Conservation (phyloP, 2,113 vertebrate genomes). For the Myotis davidii region DNA sequence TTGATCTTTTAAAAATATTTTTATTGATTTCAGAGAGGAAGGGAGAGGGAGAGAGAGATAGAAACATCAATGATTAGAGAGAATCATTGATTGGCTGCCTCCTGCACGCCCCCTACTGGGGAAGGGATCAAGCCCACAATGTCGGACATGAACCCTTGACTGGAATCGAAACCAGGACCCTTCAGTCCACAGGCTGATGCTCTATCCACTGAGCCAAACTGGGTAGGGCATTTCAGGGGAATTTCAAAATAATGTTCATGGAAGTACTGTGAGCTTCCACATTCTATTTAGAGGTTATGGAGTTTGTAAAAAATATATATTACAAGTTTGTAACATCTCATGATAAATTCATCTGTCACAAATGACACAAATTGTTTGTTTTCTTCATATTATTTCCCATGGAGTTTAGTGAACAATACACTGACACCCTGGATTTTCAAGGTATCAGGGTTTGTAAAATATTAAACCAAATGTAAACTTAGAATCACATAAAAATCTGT, state of each 20-base stretch:
- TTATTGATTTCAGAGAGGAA: too few relatives aligned
- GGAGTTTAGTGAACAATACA: not conserved
- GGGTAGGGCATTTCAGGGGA: not conserved
- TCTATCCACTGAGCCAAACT: too few relatives aligned
- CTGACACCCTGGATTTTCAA: not conserved
- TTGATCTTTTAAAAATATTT: not conserved
- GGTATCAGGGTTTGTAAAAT: not conserved
- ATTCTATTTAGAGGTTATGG: not conserved
- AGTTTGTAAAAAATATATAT: not conserved
- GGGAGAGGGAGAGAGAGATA: too few relatives aligned
- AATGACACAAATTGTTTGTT: not conserved
- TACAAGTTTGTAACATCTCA: not conserved
- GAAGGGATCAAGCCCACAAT: too few relatives aligned
- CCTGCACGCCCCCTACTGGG: too few relatives aligned
- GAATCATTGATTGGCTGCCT: too few relatives aligned
- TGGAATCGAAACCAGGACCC: too few relatives aligned
- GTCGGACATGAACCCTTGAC: too few relatives aligned
- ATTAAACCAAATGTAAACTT: not conserved
- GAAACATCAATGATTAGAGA: too few relatives aligned
- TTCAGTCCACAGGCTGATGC: too few relatives aligned
- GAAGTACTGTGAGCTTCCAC: not conserved
- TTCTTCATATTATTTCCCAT: not conserved
- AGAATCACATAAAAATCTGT: not conserved
- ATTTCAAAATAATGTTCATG: not conserved
- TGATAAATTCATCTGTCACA: not conserved